Evolutionary conservation across 2,113 vertebrate species (phyloP), one percentile per base, ranked within the genome.

Genomic region (Cepphus grylle): DNA sequence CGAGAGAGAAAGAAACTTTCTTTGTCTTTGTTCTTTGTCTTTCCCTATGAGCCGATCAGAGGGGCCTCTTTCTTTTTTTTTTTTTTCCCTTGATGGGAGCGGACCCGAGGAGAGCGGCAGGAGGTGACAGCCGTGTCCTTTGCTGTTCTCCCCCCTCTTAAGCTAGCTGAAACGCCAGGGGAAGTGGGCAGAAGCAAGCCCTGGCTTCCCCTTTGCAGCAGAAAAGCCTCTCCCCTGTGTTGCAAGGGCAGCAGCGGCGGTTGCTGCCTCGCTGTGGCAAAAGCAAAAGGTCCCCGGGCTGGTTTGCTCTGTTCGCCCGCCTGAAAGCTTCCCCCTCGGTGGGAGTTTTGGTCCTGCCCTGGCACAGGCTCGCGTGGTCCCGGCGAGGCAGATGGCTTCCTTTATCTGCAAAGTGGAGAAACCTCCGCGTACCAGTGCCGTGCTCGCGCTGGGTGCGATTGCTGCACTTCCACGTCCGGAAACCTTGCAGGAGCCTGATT

Each of bases 221-320:
- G 83, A 73, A 87, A 86, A 67, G 36, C 2, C 0, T n/a, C 8
- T 73, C 12, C 22, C 61, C 13, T 0, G 4, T 71, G 36, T 32
- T 65, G 73, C 73, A n/a, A 74, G 56, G 32, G 63, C 8, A 66
- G 61, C 30, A 80, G 73, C 26, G 20, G 56, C 1, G 0, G 26
- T n/a, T 34, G 6, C 59, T 43, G 65, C 59, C 36, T 90, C 1
- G 0, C 2, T 9, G 38, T 15, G 45, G 42, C 53, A 50, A 65
- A 88, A 73, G 38, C 47, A 42, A 43, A 63, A 79, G 18, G 42
- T 63, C 23, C 17, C 14, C 0, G 1, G 40, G 40, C 47, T 71
- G 27, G 6, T 86, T 78, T 0, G 1, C 34, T 47, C 53, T 14
- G 0, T 63, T n/a, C 0, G 1, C 19, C 40, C 1, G 3, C 22